Evolutionary conservation across 2,113 vertebrate species (phyloP), one percentile per base, ranked within the genome.

Genomic region (Sylvia atricapilla): DNA sequence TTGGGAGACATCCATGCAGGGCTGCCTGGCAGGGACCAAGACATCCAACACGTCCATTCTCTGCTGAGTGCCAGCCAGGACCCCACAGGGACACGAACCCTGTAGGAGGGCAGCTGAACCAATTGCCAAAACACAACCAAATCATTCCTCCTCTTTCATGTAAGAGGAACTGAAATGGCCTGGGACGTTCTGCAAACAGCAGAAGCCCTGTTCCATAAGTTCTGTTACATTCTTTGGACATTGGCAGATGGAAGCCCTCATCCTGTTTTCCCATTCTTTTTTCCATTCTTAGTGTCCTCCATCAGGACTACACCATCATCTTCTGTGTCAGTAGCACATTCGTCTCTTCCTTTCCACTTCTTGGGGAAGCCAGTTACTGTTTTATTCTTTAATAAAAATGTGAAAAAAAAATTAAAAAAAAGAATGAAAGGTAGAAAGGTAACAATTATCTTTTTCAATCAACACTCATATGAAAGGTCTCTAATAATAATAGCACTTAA

Each of bases 401-500:
- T 12, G 9, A 8, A 22, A 53, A 58, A 8, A 27, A 60, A 37
- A 10, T 17, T 11, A 3, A 52, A 67, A 76, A 69, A 86, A 55
- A 3, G 15, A 27, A 63, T 63, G 49, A 87, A 86, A 5, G 16
- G 76, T 56, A 84, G 90, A 93, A 97, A 91, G 89, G 89, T 80
- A 94, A 78, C 62, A 94, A 94, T 94, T 96, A 73, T 66, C 78
- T 84, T 91, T 94, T 88, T 80, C 74, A 94, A 93, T 94, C 82
- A 87, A 89, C 73, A 76, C 84, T 67, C 82, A 31, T 77, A 69
- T 72, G 63, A 90, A 94, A 91, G 84, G 52, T 93, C 95, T 95
- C 79, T 94, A 93, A 63, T 90, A 96, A 97, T 95, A 93, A 96
- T 87, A 90, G 75, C 91, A 95, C 85, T 97, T 96, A 94, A 55